Evolutionary conservation across 2,797 vertebrate species (phyloP), one percentile per base, ranked within the genome.

Genomic region (Clamator glandarius): DNA sequence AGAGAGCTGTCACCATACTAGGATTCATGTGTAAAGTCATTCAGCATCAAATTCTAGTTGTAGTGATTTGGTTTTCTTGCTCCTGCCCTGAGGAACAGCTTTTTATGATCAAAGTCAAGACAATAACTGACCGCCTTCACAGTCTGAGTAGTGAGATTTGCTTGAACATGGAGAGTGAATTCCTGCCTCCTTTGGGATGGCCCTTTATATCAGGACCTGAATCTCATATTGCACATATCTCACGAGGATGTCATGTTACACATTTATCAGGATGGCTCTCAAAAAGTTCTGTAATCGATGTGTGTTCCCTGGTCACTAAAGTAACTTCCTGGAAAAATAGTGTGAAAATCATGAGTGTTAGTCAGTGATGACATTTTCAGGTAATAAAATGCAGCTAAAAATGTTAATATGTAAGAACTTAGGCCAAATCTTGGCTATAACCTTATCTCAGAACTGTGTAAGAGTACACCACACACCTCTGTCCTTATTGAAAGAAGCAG

Each of bases 351-450:
- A 4, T 7, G 4, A 66, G 14, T 67, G 20, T 50, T 79, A 79
- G 17, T 61, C 41, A 73, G 28, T 46, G 31, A 87, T 46, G 41
- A 29, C 26, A 29, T 61, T 95, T 92, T 85, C 8, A 84, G 55
- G 11, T 90, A 88, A 79, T 59, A 31, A 88, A 87, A 91, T 73
- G 20, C 58, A 86, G 36, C 48, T 82, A 33, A 73, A 91, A 92
- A 67, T 82, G 25, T 14, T 80, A 41, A n/a, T 73, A 42, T 52
- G 15, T 35, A 79, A 64, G 35, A 87, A 52, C 29, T 42, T 69
- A 8, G 28, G 36, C 24, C 41, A 69, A 79, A 67, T 84, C 59
- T 74, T 89, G 41, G 23, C 19, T 89, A 36, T 64, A 79, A 28
- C n/a, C 11, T 69, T 58, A 54, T 63, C 28, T 84, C 31, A 62